Conservation (phyloP, 2,113 vertebrate species). For the Phalacrocorax pelagicus region DNA sequence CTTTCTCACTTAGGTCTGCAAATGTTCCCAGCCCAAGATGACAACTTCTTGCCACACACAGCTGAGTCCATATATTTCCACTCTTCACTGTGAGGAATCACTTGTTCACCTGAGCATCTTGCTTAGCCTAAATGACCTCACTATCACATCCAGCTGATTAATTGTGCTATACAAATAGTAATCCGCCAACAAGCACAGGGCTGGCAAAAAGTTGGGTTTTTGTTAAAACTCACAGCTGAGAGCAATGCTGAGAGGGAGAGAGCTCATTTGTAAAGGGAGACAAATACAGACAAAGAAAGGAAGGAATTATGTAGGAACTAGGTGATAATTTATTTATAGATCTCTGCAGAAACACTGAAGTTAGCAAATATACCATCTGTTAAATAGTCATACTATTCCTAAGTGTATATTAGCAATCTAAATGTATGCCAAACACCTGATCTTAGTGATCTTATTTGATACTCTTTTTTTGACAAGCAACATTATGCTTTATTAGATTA, state of each 20-base stretch:
- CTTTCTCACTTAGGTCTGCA: neutral
- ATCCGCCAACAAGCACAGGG: neutral
- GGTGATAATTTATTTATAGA: constrained; percentile 70
- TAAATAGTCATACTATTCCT: constrained; percentile 58
- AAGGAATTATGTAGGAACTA: constrained; percentile 29
- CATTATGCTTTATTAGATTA: constrained; percentile 55
- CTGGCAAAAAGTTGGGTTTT: neutral
- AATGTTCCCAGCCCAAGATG: neutral
- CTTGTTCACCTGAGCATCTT: neutral
- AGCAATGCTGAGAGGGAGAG: neutral
- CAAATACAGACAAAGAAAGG: constrained; percentile 42
- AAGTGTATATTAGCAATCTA: constrained; percentile 53
- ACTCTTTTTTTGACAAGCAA: constrained; percentile 45
- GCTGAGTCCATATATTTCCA: neutral
- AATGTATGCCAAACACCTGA: constrained; percentile 51
- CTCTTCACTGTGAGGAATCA: neutral
- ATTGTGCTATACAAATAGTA: neutral
- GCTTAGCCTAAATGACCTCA: neutral
- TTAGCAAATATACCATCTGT: constrained; percentile 62
- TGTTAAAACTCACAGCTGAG: neutral
- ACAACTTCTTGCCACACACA: neutral
- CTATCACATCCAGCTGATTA: constrained; percentile 9
- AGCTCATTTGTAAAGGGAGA: constrained; percentile 42
- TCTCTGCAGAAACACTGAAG: constrained; percentile 54
- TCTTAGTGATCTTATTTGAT: constrained; percentile 5